Base-by-base conservation (phyloP, 2,797 vertebrate species). In the Chiroxiphia lanceolata region DNA sequence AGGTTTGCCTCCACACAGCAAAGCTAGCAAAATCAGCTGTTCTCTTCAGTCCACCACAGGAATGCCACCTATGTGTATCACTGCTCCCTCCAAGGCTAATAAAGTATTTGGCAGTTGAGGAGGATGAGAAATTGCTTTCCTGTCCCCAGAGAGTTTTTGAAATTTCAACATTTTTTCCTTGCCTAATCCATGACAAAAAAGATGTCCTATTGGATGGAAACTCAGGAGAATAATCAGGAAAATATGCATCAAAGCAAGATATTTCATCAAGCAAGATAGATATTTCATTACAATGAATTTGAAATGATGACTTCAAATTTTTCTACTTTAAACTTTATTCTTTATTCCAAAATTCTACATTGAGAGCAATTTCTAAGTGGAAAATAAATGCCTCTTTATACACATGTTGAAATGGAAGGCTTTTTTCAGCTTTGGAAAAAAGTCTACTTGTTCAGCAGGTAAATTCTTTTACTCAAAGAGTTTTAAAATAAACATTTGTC, bases 141-240 rank as follows among this genome's bases (percentile, higher is more conserved):
- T 50, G 48, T 70, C 70, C 44, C 45, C 9, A 26, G 79, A 76
- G 25, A 68, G 6, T 8, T 95, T 93, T 92, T 79, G 59, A 90
- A 82, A 93, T 96, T 8, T 92, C 71, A 74, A 77, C 60, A 84
- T 74, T 77, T 91, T 94, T 90, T 74, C n/a, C 71, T 92, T 77
- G 77, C 34, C 16, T 79, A 87, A 79, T 13, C 4, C 15, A 0
- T 77, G 83, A 71, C 72, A 88, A 78, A 71, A 61, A 88, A 86
- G 34, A 75, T 77, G 48, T 51, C 56, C 20, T 82, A 15, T 76
- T 90, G 70, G 74, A 79, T 1, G 36, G 75, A 84, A 90, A 84
- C 44, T 89, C 25, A 14, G 61, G 57, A 83, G 17, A 44, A 57
- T 90, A 78, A 94, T 78, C 38, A 59, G 54, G 85, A 95, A 95